phyloP scores from a whole-genome alignment of 2,888 invertebrate species.

The Lucinisca nassula region DNA sequence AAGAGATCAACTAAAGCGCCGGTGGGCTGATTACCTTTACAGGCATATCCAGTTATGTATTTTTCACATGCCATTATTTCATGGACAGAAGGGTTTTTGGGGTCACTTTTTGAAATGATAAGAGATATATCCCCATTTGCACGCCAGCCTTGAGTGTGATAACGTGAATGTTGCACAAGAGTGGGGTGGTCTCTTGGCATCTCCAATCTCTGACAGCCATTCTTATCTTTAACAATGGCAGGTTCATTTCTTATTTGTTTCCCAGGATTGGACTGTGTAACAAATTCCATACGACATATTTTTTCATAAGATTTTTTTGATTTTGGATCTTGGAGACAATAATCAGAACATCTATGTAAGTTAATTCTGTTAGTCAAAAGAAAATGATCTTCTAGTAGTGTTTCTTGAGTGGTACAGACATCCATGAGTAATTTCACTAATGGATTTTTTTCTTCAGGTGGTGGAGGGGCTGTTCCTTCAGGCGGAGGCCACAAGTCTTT shows the following conservation, averaged over 20 bases:
- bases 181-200: not conserved
- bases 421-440: conserved; percentile 72
- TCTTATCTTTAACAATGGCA: conserved; percentile 22
- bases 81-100: conserved; percentile 35
- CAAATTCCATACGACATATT: conserved; percentile 65
- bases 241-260: conserved; percentile 23
- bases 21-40: not conserved
- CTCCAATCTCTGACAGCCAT: conserved; percentile 8
- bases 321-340: conserved; percentile 6
- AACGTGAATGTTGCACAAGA: conserved; percentile 25
- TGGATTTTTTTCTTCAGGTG: conserved; percentile 70
- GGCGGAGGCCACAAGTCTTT: conserved; percentile 75
- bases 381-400: conserved; percentile 65
- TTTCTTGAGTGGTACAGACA: conserved; percentile 62
- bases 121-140: conserved; percentile 18
- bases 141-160: conserved; percentile 30
- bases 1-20: not conserved
- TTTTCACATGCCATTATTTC: conserved; percentile 58
- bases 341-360: conserved; percentile 69
- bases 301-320: not conserved
- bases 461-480: conserved; percentile 67
- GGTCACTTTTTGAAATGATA: conserved; percentile 2
- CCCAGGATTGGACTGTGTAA: conserved; percentile 22
- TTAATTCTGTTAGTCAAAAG: conserved; percentile 59
- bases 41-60: not conserved